phyloP scores from a whole-genome alignment of 2,888 invertebrate species.

The Siphlonurus alternatus region DNA sequence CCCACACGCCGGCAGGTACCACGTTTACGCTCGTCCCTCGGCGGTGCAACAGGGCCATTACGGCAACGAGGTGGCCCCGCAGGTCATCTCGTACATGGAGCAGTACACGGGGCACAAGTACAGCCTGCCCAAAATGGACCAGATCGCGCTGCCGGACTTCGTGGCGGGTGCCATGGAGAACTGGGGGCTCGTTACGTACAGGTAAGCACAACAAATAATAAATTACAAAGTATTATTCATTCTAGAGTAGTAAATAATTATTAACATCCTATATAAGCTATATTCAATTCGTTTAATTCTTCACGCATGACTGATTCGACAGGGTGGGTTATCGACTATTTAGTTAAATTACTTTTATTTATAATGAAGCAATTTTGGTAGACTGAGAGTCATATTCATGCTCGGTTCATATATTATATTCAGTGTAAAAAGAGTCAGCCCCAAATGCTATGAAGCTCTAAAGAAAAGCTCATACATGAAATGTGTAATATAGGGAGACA shows the following conservation, averaged over 20 bases:
- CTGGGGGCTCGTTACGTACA: conserved; percentile 49
- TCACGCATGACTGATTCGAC: no score
- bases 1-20: conserved; percentile 24
- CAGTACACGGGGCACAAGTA: conserved; percentile 26
- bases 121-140: conserved; percentile 31
- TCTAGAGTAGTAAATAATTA: background rate
- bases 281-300: no score
- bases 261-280: no score
- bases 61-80: conserved; percentile 40
- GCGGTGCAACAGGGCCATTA: conserved; percentile 47
- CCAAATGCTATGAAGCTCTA: no score
- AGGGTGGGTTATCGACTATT: no score
- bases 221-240: background rate
- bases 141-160: conserved; percentile 39
- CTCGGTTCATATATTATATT: no score
- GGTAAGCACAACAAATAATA: conserved; percentile 22
- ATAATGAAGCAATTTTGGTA: no score
- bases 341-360: no score
- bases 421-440: no score
- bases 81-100: conserved; percentile 28
- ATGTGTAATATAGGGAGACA: conserved; percentile 42
- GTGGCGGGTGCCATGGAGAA: conserved; percentile 39
- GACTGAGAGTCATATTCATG: no score
- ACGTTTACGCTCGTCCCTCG: conserved; percentile 50
- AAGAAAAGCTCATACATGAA: no score